A percentile compares a stretch with the other conserved stretches of the same genome.
Evolutionary conservation across 2,888 invertebrate species (phyloP).

Genomic region (Ellobium chinense): DNA sequence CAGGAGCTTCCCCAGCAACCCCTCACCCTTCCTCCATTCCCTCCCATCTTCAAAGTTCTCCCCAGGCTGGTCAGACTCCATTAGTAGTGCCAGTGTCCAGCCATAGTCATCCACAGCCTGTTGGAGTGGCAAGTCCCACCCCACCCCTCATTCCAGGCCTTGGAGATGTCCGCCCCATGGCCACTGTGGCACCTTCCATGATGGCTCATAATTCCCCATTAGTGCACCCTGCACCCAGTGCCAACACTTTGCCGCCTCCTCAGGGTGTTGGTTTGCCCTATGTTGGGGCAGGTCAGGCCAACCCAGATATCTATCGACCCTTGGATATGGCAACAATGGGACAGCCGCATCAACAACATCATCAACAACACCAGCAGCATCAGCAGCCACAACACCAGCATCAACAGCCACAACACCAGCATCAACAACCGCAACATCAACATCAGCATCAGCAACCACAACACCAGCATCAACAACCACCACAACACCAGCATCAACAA

Average conservation of each 20-base stretch:
- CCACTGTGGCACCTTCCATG: not conserved
- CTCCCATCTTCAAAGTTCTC: not conserved
- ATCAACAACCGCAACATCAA: not conserved
- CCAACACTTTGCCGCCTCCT: not conserved
- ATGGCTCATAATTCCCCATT: conserved; percentile 19
- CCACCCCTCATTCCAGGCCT: conserved; percentile 25
- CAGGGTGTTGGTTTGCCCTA: not conserved
- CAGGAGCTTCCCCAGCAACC: not conserved
- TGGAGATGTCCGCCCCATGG: not conserved
- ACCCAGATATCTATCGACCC: conserved; percentile 33
- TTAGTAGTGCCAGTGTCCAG: not conserved
- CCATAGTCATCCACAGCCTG: not conserved
- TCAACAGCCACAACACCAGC: not conserved
- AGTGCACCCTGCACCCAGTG: conserved; percentile 7
- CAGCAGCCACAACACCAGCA: not conserved
- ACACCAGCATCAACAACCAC: not conserved
- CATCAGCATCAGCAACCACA: not conserved
- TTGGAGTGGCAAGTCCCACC: conserved; percentile 8
- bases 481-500: not conserved
- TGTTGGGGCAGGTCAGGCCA: not conserved
- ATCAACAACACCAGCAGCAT: too few relatives aligned
- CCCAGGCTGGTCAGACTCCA: not conserved
- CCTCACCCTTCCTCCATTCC: not conserved
- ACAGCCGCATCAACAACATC: conserved; percentile 37
- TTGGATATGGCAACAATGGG: conserved; percentile 21